Evolutionary conservation across 2,888 invertebrate species (phyloP).

Genomic region (Elegia similella): DNA sequence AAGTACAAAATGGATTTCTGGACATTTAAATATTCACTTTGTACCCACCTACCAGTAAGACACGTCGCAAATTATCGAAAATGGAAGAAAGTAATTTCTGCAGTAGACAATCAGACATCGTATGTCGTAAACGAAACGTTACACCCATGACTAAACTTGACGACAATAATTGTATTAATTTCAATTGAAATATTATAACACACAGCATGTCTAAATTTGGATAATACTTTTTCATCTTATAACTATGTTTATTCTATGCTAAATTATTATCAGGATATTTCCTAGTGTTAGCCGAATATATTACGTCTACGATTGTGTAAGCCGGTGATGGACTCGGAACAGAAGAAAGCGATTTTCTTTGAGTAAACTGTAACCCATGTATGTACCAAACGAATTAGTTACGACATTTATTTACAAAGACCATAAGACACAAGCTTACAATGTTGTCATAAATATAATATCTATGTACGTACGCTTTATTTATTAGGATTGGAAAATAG

Average conservation of each 20-base stretch:
- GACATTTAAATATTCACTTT: conserved; percentile 36
- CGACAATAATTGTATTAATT: conserved; percentile 53
- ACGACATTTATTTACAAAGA: conserved; percentile 74
- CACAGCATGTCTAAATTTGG: conserved; percentile 77
- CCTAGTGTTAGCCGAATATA: conserved; percentile 58
- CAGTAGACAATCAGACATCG: conserved; percentile 36
- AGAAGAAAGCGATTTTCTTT: conserved; percentile 47
- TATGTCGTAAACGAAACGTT: conserved; percentile 38
- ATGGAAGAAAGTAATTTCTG: conserved; percentile 36
- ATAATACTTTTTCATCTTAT: conserved; percentile 77
- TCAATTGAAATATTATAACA: conserved; percentile 66
- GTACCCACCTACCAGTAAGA: conserved; percentile 1
- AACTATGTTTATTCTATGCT: conserved; percentile 66
- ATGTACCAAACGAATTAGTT: conserved; percentile 49
- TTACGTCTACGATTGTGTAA: conserved; percentile 60
- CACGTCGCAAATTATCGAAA: conserved; percentile 42
- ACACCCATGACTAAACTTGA: conserved; percentile 42
- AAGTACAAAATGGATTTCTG: conserved; percentile 32
- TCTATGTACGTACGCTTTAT: conserved; percentile 46
- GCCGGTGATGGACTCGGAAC: conserved; percentile 52
- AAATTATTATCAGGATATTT: conserved; percentile 74
- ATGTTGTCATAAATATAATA: conserved; percentile 49
- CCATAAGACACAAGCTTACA: conserved; percentile 62
- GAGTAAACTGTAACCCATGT: conserved; percentile 45
- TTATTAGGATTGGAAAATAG: conserved; percentile 49